Base-by-base conservation (phyloP, 2,888 invertebrate species). In the Pristionchus fissidentatus region DNA sequence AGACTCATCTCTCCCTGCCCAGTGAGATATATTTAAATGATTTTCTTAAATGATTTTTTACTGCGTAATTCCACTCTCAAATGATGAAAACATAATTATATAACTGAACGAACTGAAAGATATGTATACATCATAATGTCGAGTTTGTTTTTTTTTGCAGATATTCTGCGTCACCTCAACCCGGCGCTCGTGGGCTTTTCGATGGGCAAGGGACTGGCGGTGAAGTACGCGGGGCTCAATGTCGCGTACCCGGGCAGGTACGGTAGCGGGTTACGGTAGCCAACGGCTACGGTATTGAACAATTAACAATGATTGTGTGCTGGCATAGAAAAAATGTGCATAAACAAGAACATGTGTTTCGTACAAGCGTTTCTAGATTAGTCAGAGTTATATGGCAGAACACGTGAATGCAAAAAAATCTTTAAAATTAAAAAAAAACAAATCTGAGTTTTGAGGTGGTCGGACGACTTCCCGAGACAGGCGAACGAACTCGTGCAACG, bases 231-330 rank as follows among this genome's bases (percentile, higher is more conserved):
- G 2, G 35, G 10, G 5, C 78, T 78, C 32, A 78, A 78, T 13
- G 78, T 78, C 35, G 78, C 78, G 4, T 78, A 26, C 15, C 78
- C 78, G 35, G 78, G 78, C 29, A 29, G 55, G 78, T 78, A 1
- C 19, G 60, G n/a, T n/a, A n/a, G n/a, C n/a, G n/a, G n/a, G n/a
- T n/a, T n/a, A n/a, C n/a, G n/a, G n/a, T n/a, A 13, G 10, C 19
- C 49, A 19, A 49, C 19, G 10, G 19, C 19, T 49, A 10, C 19
- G 13, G 49, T 49, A 49, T 49, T n/a, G n/a, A n/a, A n/a, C n/a
- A n/a, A n/a, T n/a, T n/a, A n/a, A n/a, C n/a, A n/a, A n/a, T n/a
- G n/a, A n/a, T n/a, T n/a, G n/a, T n/a, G n/a, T n/a, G n/a, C n/a
- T n/a, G n/a, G n/a, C n/a, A n/a, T n/a, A n/a, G n/a, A n/a, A n/a